Percentiles rank a stretch among this genome's conserved stretches.
phyloP scores from a whole-genome alignment of 2,888 invertebrate genomes.

The Latheticus oryzae region DNA sequence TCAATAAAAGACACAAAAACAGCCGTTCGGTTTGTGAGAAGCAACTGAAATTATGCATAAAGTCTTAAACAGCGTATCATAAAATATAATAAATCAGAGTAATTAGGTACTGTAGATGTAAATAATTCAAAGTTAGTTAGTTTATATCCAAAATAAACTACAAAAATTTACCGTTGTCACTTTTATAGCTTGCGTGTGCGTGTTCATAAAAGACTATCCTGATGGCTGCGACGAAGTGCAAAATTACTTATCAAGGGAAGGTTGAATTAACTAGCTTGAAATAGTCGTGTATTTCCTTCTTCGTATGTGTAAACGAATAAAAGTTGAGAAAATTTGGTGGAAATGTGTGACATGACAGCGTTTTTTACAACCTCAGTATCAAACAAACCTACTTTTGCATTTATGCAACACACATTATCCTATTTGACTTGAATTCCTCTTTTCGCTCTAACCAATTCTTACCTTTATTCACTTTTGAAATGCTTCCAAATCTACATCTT shows the following conservation, averaged over 20 bases:
- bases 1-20: slow-evolving; percentile 13
- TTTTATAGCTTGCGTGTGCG: slow-evolving; percentile 12
- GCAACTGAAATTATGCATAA: background rate
- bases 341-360: slow-evolving; percentile 1
- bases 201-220: slow-evolving; percentile 3
- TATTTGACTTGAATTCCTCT: too few relatives aligned
- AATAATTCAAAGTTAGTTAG: too few relatives aligned
- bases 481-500: background rate
- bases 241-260: slow-evolving; percentile 22
- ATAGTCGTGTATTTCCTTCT: background rate
- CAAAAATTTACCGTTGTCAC: slow-evolving; percentile 17
- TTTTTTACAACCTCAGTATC: background rate
- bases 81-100: too few relatives aligned
- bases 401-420: too few relatives aligned
- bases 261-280: slow-evolving; percentile 5
- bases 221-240: slow-evolving; percentile 26
- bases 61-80: too few relatives aligned
- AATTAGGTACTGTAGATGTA: too few relatives aligned
- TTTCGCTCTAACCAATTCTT: too few relatives aligned
- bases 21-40: slow-evolving; percentile 8
- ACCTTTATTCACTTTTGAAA: too few relatives aligned
- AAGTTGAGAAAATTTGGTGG: slow-evolving; percentile 1
- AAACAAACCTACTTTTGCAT: too few relatives aligned
- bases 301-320: slow-evolving; percentile 10
- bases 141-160: slow-evolving; percentile 14